Evolutionary conservation across 2,113 vertebrate species (phyloP).

Genomic region (Solea senegalensis): DNA sequence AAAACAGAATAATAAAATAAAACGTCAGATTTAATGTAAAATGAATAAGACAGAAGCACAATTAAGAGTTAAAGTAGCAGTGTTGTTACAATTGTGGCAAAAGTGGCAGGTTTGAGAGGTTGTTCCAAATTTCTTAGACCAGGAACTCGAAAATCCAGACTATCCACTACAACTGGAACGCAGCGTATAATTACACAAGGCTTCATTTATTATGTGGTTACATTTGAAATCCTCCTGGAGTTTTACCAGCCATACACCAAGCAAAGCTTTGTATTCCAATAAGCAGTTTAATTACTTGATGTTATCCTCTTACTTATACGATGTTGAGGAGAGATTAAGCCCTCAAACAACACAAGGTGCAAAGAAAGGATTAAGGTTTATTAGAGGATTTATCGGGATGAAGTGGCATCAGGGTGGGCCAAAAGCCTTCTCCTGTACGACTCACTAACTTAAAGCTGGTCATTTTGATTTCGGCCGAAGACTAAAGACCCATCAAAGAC

Average conservation of each 20-base stretch:
- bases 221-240: too few relatives aligned
- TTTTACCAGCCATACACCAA: neutral
- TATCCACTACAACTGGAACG: too few relatives aligned
- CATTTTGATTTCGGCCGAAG: constrained; percentile 72
- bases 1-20: too few relatives aligned
- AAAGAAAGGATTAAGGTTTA: constrained; percentile 72
- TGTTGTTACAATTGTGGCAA: too few relatives aligned
- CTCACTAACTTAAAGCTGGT: constrained; percentile 70
- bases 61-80: too few relatives aligned
- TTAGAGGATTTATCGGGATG: constrained; percentile 59
- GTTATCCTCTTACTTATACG: constrained; percentile 12
- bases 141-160: too few relatives aligned
- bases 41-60: too few relatives aligned
- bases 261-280: neutral
- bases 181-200: too few relatives aligned
- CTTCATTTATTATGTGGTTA: too few relatives aligned
- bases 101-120: too few relatives aligned
- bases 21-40: too few relatives aligned
- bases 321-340: constrained; percentile 43
- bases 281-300: constrained; percentile 12
- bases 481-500: constrained; percentile 66
- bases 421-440: constrained; percentile 50
- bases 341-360: constrained; percentile 53
- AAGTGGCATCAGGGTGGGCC: constrained; percentile 67
- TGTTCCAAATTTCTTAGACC: too few relatives aligned